These are phyloP conservation scores for Drosophila takahashii DNA, from an alignment of 1,140 invertebrate genomes.

Conservation along the genomic window DNA sequence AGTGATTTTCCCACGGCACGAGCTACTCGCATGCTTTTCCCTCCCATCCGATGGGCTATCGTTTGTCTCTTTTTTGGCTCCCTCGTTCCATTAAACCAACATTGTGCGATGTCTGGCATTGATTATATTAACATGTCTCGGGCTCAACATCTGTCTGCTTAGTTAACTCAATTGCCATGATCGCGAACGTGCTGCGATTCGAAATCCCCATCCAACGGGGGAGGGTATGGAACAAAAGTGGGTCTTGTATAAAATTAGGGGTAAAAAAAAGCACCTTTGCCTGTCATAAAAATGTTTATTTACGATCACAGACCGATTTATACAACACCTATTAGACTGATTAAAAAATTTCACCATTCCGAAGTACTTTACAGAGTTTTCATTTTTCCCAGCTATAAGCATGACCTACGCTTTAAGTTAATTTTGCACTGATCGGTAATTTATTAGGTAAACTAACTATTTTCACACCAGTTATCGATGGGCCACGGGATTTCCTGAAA, in stretches of 20 bases:
- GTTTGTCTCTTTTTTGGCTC: conserved; percentile 37
- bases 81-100: conserved; percentile 27
- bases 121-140: conserved; percentile 59
- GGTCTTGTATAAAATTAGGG: not conserved
- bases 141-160: conserved; percentile 23
- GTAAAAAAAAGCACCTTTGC: not conserved
- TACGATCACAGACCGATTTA: not conserved
- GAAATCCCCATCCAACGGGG: not conserved
- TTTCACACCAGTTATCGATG: conserved; percentile 12
- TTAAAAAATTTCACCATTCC: conserved; percentile 23
- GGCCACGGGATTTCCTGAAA: conserved; percentile 1
- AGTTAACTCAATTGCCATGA: conserved; percentile 32
- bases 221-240: not conserved
- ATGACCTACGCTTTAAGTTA: conserved; percentile 22
- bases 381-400: conserved; percentile 7
- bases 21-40: conserved; percentile 35
- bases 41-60: conserved; percentile 6
- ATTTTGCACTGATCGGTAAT: not conserved
- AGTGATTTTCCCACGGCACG: conserved; percentile 48
- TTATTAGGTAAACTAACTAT: conserved; percentile 3
- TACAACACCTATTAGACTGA: not conserved
- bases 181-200: conserved; percentile 10
- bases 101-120: conserved; percentile 61
- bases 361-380: not conserved
- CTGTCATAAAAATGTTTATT: not conserved